A percentile compares a stretch with the other conserved stretches of the same genome.
Conservation (phyloP, 2,888 invertebrate genomes). For the Altica lythri region DNA sequence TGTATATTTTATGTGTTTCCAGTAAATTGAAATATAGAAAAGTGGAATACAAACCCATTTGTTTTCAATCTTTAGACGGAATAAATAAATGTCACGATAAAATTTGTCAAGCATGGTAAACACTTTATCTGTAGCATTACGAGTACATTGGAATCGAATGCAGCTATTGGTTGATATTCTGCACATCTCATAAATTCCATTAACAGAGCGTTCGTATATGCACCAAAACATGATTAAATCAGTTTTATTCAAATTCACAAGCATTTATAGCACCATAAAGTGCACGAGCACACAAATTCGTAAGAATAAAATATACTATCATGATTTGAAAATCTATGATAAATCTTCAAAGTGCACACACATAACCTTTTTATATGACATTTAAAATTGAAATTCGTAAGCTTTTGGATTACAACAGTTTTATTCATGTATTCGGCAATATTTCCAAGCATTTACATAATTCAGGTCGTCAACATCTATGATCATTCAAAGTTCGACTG, state of each 20-base stretch:
- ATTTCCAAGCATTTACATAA: slow-evolving; percentile 19
- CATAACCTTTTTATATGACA: slow-evolving; percentile 17
- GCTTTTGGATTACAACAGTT: slow-evolving; percentile 11
- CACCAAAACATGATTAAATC: slow-evolving; percentile 18
- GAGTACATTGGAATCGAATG: slow-evolving; percentile 13
- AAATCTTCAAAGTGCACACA: slow-evolving; percentile 15
- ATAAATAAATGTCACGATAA: neutral
- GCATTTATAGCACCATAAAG: slow-evolving; percentile 12
- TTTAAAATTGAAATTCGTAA: slow-evolving; percentile 16
- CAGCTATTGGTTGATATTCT: slow-evolving; percentile 14
- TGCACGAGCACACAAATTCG: slow-evolving; percentile 16
- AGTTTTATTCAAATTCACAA: slow-evolving; percentile 19
- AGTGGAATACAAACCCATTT: neutral
- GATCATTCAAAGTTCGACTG: neutral
- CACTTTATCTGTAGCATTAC: slow-evolving; percentile 10
- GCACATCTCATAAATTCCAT: slow-evolving; percentile 9
- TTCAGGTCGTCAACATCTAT: slow-evolving; percentile 15
- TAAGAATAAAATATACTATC: slow-evolving; percentile 22
- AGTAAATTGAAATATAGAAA: neutral
- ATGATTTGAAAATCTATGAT: slow-evolving; percentile 15
- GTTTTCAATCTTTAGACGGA: neutral
- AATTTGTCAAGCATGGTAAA: slow-evolving; percentile 13
- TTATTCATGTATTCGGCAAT: slow-evolving; percentile 19
- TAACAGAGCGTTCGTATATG: slow-evolving; percentile 7
- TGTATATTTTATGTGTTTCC: no score